Percentiles rank a stretch among this genome's conserved stretches.
Conservation (phyloP, 1,140 invertebrate species). For the Tetramorium alpestre region DNA sequence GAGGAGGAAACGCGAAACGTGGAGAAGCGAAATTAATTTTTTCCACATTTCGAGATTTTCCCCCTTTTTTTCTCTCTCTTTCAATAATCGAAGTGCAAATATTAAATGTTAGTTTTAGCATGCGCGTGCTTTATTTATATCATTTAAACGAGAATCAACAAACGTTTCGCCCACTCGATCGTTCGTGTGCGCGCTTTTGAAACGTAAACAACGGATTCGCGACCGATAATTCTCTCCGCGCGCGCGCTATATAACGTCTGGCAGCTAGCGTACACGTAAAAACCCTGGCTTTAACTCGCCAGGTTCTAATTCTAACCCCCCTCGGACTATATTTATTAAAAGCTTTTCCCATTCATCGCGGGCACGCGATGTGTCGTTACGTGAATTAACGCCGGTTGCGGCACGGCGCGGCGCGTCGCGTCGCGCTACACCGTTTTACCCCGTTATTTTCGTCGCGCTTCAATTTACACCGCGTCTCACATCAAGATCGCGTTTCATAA, state of each 20-base stretch:
- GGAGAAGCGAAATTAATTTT: neutral
- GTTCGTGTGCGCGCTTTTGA: neutral
- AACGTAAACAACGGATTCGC: slow-evolving; percentile 51
- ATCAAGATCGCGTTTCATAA: slow-evolving; percentile 55
- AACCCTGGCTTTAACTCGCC: slow-evolving; percentile 52
- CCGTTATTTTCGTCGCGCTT: slow-evolving; percentile 54
- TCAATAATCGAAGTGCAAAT: neutral
- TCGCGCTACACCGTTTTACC: neutral
- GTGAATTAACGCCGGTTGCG: slow-evolving; percentile 34
- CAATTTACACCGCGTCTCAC: slow-evolving; percentile 25
- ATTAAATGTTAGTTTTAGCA: slow-evolving; percentile 22
- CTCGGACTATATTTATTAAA: slow-evolving; percentile 44
- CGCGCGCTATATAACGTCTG: slow-evolving; percentile 3
- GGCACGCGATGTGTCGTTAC: slow-evolving; percentile 55
- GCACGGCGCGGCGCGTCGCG: neutral
- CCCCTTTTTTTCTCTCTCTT: neutral
- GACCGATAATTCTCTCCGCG: slow-evolving; percentile 31
- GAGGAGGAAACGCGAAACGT: neutral
- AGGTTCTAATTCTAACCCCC: slow-evolving; percentile 52
- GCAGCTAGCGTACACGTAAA: slow-evolving; percentile 36
- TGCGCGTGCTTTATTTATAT: neutral
- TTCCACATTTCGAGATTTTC: neutral
- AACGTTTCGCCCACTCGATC: slow-evolving; percentile 20
- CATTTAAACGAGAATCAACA: neutral
- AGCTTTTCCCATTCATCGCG: slow-evolving; percentile 53